phyloP scores from a whole-genome alignment of 1,140 invertebrate species.

The Panulirus ornatus region DNA sequence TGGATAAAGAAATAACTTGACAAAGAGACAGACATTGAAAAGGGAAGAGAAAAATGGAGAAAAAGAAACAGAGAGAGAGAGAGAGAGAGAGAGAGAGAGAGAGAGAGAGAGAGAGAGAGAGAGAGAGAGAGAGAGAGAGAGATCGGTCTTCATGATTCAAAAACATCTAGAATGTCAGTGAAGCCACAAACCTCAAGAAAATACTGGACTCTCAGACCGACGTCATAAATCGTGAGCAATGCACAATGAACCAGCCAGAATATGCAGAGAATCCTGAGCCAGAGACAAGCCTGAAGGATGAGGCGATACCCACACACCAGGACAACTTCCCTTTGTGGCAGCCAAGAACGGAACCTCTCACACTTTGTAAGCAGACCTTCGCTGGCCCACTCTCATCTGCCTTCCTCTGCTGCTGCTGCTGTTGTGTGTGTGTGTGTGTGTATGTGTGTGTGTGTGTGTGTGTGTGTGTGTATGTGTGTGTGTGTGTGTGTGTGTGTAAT shows the following conservation, averaged over 20 bases:
- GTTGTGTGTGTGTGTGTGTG: too few species aligned
- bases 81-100: not conserved
- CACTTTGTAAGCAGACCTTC: too few species aligned
- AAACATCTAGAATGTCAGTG: too few species aligned
- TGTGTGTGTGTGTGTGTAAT: not conserved
- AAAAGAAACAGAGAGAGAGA: not conserved
- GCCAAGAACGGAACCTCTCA: too few species aligned
- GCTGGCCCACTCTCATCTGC: not conserved
- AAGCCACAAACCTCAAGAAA: too few species aligned
- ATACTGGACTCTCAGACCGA: too few species aligned
- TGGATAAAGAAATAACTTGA: not conserved
- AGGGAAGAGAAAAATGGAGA: not conserved
- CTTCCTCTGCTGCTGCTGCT: not conserved
- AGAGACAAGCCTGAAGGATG: too few species aligned
- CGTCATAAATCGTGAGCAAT: too few species aligned
- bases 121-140: not conserved
- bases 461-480: slow-evolving; percentile 7
- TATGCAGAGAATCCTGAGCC: too few species aligned
- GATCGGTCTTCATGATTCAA: not conserved
- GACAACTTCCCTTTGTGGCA: too few species aligned
- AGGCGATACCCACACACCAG: too few species aligned
- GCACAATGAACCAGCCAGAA: too few species aligned
- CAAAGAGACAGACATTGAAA: not conserved
- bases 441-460: slow-evolving; percentile 6
- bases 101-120: not conserved